phyloP scores from a whole-genome alignment of 2,888 invertebrate species.

The Drosophila austrosaltans region DNA sequence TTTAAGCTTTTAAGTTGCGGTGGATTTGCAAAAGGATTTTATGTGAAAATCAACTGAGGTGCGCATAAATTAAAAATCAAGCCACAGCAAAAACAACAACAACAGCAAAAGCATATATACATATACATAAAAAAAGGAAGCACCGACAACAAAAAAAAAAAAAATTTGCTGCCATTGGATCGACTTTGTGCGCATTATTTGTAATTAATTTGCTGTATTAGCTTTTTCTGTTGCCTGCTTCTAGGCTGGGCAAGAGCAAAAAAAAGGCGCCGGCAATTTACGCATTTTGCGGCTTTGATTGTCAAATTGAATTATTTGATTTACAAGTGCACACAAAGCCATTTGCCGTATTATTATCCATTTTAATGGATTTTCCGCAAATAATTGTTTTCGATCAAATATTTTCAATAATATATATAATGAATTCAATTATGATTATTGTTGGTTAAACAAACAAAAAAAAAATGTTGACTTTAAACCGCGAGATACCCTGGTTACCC shows the following conservation, averaged over 20 bases:
- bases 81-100: constrained; percentile 42
- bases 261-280: constrained; percentile 52
- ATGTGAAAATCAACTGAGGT: constrained; percentile 77
- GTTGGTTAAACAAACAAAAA: not conserved
- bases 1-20: constrained; percentile 78
- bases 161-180: constrained; percentile 7
- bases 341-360: constrained; percentile 60
- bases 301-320: constrained; percentile 73
- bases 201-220: constrained; percentile 76
- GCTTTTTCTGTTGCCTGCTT: constrained; percentile 39
- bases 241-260: not conserved
- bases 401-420: constrained; percentile 44
- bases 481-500: not conserved
- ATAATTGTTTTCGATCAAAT: constrained; percentile 64
- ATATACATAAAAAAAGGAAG: constrained; percentile 49
- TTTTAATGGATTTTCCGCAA: constrained; percentile 49
- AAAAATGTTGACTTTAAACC: not conserved
- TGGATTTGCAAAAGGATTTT: constrained; percentile 72
- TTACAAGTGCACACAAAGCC: constrained; percentile 46
- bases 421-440: constrained; percentile 59
- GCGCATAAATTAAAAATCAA: constrained; percentile 77
- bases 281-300: constrained; percentile 64
- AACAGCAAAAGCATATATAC: constrained; percentile 18
- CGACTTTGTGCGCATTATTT: constrained; percentile 62
- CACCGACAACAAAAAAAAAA: constrained; percentile 51